These are phyloP conservation scores for Diplazon laetatorius DNA, from an alignment of 2,888 invertebrate species.

Conservation along the genomic window DNA sequence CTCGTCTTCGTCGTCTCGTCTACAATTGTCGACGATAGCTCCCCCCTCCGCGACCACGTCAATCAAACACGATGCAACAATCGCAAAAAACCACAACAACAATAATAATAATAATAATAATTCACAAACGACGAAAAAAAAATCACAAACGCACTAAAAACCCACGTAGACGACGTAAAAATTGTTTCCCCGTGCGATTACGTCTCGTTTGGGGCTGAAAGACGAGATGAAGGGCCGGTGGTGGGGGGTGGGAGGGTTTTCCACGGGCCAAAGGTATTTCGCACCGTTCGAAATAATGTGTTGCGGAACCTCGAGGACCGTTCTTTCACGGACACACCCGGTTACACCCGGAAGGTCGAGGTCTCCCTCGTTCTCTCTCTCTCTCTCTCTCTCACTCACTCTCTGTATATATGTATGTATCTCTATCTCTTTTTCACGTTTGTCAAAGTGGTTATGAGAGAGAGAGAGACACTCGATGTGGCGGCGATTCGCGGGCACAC, in stretches of 20 bases:
- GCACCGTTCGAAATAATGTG: constrained; percentile 34
- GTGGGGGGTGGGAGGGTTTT: background rate
- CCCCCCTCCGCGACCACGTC: too few relatives aligned
- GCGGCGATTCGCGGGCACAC: constrained; percentile 28
- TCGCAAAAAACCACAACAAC: too few relatives aligned
- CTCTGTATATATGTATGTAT: too few relatives aligned
- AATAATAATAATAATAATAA: too few relatives aligned
- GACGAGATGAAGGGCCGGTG: background rate
- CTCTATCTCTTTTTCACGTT: too few relatives aligned
- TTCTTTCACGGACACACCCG: constrained; percentile 65
- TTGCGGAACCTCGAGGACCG: constrained; percentile 50
- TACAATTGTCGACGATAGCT: constrained; percentile 57
- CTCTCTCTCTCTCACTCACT: too few relatives aligned
- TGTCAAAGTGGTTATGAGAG: background rate
- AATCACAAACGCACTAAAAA: background rate
- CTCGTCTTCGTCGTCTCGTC: constrained; percentile 40
- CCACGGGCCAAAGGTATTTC: constrained; percentile 2
- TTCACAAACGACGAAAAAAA: constrained; percentile 9
- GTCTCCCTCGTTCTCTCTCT: constrained; percentile 56
- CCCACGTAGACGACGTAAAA: background rate
- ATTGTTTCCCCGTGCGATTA: background rate
- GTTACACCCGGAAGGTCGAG: constrained; percentile 66
- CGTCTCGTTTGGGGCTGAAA: too few relatives aligned
- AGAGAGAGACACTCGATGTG: constrained; percentile 11
- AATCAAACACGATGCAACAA: background rate